Conservation (phyloP, 2,888 invertebrate species). For the Yponomeuta plumbellus region DNA sequence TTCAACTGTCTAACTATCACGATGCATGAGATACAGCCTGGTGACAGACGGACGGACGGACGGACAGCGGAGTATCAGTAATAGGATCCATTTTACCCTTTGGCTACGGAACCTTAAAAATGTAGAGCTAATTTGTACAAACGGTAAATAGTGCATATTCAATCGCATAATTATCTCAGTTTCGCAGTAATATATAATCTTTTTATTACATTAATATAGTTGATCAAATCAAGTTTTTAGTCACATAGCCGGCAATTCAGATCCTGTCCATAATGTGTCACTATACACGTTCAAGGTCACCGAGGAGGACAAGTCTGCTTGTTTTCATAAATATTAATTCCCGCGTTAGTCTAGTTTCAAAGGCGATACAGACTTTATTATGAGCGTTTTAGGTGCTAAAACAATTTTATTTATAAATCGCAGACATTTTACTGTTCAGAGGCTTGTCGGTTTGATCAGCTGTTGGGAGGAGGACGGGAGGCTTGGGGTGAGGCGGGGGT, state of each 20-base stretch:
- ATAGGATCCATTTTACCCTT: too few species aligned
- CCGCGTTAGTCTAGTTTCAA: not conserved
- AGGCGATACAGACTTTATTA: not conserved
- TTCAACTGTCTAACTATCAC: too few species aligned
- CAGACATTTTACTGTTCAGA: slow-evolving; percentile 1
- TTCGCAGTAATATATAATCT: too few species aligned
- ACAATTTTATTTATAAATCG: not conserved
- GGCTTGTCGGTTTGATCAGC: slow-evolving; percentile 25
- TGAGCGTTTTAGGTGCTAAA: not conserved
- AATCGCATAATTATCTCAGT: too few species aligned
- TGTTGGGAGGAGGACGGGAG: slow-evolving; percentile 17
- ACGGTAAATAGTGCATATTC: too few species aligned
- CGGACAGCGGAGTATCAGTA: too few species aligned
- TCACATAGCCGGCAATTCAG: not conserved
- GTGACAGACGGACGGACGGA: too few species aligned
- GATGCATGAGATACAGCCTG: too few species aligned
- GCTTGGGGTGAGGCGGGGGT: slow-evolving; percentile 23
- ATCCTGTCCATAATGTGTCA: not conserved
- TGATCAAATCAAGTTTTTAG: too few species aligned
- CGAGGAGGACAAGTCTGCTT: not conserved
- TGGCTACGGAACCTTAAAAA: too few species aligned
- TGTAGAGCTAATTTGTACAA: too few species aligned
- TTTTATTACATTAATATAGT: too few species aligned
- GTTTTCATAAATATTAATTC: not conserved
- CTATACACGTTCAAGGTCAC: not conserved